Evolutionary conservation across 2,888 invertebrate species (phyloP).

Genomic region (Chydorus sphaericus): DNA sequence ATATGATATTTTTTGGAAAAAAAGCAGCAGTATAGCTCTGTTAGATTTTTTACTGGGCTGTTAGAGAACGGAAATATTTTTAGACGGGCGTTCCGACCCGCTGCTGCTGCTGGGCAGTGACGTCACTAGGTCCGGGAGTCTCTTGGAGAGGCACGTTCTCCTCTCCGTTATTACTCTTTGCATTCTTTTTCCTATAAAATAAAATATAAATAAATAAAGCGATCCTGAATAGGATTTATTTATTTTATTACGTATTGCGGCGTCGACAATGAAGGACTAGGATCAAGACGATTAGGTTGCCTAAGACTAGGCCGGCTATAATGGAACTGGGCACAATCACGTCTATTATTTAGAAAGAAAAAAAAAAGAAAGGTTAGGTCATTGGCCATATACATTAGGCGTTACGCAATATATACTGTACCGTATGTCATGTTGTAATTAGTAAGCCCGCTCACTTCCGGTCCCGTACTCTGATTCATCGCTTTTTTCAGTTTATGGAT

Average conservation of each 20-base stretch:
- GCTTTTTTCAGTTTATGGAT: background rate
- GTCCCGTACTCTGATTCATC: background rate
- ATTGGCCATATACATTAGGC: too few species aligned
- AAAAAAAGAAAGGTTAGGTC: background rate
- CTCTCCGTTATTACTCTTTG: background rate
- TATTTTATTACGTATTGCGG: background rate
- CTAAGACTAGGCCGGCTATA: background rate
- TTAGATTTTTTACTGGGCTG: background rate
- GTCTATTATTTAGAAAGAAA: background rate
- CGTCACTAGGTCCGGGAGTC: background rate
- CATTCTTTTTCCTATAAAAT: background rate
- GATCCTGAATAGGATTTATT: too few species aligned
- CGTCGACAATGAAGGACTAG: conserved; percentile 5
- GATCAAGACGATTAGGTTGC: background rate
- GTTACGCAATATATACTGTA: background rate
- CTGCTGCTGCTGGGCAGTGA: background rate
- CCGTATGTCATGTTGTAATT: background rate
- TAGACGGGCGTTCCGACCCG: background rate
- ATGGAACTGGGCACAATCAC: conserved; percentile 1
- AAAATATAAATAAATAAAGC: too few species aligned
- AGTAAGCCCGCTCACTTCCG: background rate
- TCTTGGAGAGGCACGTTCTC: background rate
- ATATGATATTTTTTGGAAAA: background rate
- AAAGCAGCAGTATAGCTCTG: background rate
- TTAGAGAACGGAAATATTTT: background rate